These are phyloP conservation scores for pig (Sus scrofa) DNA, from an alignment of 2,113 vertebrate species.

Conservation along the genomic window T2T-Sscrofa CM000830.6:104495001-104495500, in stretches of 20 bases:
- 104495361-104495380: neutral
- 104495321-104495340: slow-evolving; percentile 15
- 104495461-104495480: neutral
- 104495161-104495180: neutral
- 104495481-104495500: neutral
- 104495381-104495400: slow-evolving; percentile 45
- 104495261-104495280: neutral
- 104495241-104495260: neutral
- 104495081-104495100: neutral
- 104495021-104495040: too few species aligned
- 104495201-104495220: neutral
- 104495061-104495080: too few species aligned
- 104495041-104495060: too few species aligned
- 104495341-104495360: neutral
- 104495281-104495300: neutral
- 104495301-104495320: neutral
- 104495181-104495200: neutral
- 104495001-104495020: too few species aligned
- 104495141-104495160: slow-evolving; percentile 1
- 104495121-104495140: neutral
- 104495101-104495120: slow-evolving; percentile 39
- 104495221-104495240: neutral
- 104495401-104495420: neutral
- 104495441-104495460: neutral
- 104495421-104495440: slow-evolving; percentile 3